Base-by-base conservation (phyloP, 2,113 vertebrate species). In the Nanorana parkeri region DNA sequence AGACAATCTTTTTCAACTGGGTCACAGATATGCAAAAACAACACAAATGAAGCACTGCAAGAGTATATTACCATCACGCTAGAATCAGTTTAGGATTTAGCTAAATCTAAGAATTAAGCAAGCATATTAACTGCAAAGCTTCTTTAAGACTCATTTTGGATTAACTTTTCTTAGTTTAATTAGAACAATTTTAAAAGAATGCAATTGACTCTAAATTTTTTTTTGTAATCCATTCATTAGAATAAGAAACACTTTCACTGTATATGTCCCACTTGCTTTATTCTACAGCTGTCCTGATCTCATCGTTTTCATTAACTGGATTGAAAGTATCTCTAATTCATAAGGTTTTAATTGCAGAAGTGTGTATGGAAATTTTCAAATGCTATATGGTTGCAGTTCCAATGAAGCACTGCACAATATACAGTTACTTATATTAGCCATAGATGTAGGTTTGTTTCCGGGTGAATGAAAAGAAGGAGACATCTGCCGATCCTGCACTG, bases 141-240 rank as follows among this genome's bases (percentile, higher is more conserved):
- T 36, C 66, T 71, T 77, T 71, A 68, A 36, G 60, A 77, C 60
- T 54, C 64, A 55, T 36, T 71, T 28, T 24, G 26, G 24, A 68
- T 77, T 71, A 55, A 78, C 73, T 78, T 77, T 83, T 69, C 74
- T 64, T 78, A 77, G 36, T 68, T 71, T 64, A 78, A 64, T 71
- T 83, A 80, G 78, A 80, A 68, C 66, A 80, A 80, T 80, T 77
- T 69, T 60, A 69, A 69, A 83, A 77, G 41, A 69, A 60, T 29
- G 24, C 32, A 77, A 75, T 67, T 69, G 66, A 69, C 65, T 77
- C 54, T 64, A 73, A 65, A 73, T 63, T 63, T 47, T 54, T 67
- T 56, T 67, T 72, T 78, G 20, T 64, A 69, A 83, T 29, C 29
- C 55, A 80, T 69, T 69, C 78, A 69, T 80, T 80, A 67, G n/a